A percentile compares a stretch with the other conserved stretches of the same genome.
These are phyloP conservation scores for Ephestia elutella DNA, from an alignment of 1,140 invertebrate genomes.

Conservation along the genomic window DNA sequence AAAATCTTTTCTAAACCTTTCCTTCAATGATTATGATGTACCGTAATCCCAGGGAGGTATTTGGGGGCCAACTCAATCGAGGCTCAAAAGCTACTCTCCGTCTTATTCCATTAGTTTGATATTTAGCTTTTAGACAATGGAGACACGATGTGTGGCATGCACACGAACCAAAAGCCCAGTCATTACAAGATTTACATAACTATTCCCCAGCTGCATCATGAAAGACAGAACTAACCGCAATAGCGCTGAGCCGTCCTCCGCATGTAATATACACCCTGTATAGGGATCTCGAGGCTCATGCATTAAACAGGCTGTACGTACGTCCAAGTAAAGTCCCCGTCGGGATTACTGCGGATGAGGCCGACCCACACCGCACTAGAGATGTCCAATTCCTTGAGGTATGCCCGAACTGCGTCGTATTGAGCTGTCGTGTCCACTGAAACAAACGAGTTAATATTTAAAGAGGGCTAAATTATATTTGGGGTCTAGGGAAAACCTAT, in stretches of 20 bases:
- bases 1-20: background rate
- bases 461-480: background rate
- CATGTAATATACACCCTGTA: slow-evolving; percentile 1
- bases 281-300: slow-evolving; percentile 5
- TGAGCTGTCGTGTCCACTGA: slow-evolving; percentile 83
- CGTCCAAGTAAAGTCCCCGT: slow-evolving; percentile 83
- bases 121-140: no score
- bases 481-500: no score
- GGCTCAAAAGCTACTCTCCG: no score
- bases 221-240: slow-evolving; percentile 1
- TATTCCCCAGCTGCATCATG: slow-evolving; percentile 1
- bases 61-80: no score
- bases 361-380: slow-evolving; percentile 84
- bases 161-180: background rate
- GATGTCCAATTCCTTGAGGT: slow-evolving; percentile 83
- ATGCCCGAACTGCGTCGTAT: slow-evolving; percentile 82
- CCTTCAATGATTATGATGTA: no score
- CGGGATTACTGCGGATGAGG: slow-evolving; percentile 78
- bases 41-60: no score
- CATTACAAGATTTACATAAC: slow-evolving; percentile 4
- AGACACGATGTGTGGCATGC: no score
- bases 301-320: slow-evolving; percentile 66
- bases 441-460: slow-evolving; percentile 49
- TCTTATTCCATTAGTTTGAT: no score
- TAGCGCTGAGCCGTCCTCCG: background rate